Base-by-base conservation (phyloP, 2,113 vertebrate genomes). In the Ceyx margarethae region DNA sequence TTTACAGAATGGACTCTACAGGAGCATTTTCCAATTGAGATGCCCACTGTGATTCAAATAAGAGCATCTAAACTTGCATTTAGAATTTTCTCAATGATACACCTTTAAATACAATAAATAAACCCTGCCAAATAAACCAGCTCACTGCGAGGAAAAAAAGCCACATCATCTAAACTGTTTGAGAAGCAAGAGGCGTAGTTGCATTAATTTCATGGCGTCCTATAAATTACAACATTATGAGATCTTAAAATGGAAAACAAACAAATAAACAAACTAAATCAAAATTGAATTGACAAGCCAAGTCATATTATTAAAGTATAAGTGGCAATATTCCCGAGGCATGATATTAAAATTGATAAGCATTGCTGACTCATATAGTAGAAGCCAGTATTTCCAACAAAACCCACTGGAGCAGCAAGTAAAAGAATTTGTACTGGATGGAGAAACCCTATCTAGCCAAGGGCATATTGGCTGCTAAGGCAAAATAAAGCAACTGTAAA, bases 311-410 rank as follows among this genome's bases (percentile, higher is more conserved):
- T 71, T 76, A 90, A 93, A 94, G 76, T 46, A 29, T 61, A 89
- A 94, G 81, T 72, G 60, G 77, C 56, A 94, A 91, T 79, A 93
- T 87, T 94, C 79, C 95, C 66, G 40, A 86, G 40, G 87, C 69
- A 54, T 29, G 48, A 86, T 67, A 93, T 58, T 85, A 90, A 95
- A 95, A 81, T 15, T 80, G 86, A 93, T 93, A 90, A 94, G 92
- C 54, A 48, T 58, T 92, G 92, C 81, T 94, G 89, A 96, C 77
- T 95, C 86, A 87, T 61, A 78, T 10, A 84, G 48, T 50, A 80
- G 78, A 90, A 92, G 43, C 40, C 43, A 76, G 58, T 81, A 81
- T 82, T 83, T 92, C 84, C 83, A 86, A 76, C 62, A 85, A 91
- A 95, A 90, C 46, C 45, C 81, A 92, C 62, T 93, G 89, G 35